Evolutionary conservation across 2,797 vertebrate species (phyloP), one percentile per base, ranked within the genome.

Genomic region (Gobionotothen gibberifrons): DNA sequence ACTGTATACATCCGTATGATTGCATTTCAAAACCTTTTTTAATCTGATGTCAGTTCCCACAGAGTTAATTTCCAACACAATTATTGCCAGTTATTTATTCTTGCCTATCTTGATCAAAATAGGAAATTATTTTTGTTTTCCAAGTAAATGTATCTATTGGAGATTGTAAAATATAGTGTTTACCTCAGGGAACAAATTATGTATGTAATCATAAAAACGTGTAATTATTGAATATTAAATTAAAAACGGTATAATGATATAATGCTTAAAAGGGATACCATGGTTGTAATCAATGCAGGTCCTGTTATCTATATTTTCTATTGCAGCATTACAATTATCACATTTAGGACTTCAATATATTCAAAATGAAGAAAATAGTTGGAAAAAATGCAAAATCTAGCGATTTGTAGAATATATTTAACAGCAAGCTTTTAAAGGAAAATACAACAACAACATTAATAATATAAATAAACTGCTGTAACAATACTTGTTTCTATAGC

Each of bases 1-100:
- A 26, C 56, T 67, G 62, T 66, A 74, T 72, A 87, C 87, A 88
- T 85, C 78, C 68, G 66, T 8, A 40, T 80, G 79, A 87, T 83
- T 87, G 69, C 67, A 66, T 89, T 87, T 85, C 55, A 84, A 81
- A 81, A 72, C 59, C 49, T 48, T 19, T 7, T 73, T 83, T 85
- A 53, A 81, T 87, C 79, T 72, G 66, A 83, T 83, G 69, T 80
- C 69, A 40, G 60, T 76, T 81, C 71, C 62, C 71, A 82, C 72
- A 73, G 54, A 74, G 75, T 74, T 74, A 63, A 83, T 85, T 78
- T 70, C 60, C 58, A 75, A 69, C 67, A 64, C 70, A 80, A 69
- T 80, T 65, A 83, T 79, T 8, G 42, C 13, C 39, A 48, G 58
- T 65, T 77, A 68, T 81, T 46, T 72, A 67, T 71, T 79, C 40